These are phyloP conservation scores for Ispidina lecontei DNA, from an alignment of 2,797 vertebrate species.

Conservation along the genomic window DNA sequence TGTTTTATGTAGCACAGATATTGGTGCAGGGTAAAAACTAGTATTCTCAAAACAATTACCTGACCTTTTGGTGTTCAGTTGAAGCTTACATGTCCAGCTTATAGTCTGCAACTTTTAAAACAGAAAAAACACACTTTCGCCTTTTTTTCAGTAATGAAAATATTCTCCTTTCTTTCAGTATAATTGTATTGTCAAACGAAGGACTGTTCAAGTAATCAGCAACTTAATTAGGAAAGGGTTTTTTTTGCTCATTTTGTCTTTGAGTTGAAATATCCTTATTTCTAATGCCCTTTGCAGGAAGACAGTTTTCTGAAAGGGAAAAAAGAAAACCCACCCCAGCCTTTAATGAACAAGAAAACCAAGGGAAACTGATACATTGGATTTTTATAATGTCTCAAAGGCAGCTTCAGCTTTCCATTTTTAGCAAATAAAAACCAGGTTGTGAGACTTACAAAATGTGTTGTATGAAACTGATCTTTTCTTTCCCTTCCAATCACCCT, in stretches of 20 bases:
- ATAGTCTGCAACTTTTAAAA: conserved; percentile 16
- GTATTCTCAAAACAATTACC: conserved; percentile 45
- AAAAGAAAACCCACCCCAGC: background rate
- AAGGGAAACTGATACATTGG: conserved; percentile 3
- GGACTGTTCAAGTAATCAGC: conserved; percentile 76
- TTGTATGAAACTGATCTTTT: background rate
- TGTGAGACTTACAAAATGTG: background rate
- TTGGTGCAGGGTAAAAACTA: background rate
- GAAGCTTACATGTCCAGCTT: conserved; percentile 30
- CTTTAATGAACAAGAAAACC: conserved; percentile 54
- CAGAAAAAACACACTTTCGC: background rate
- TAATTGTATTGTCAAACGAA: conserved; percentile 76
- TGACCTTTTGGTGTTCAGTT: conserved; percentile 22
- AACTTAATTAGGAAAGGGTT: conserved; percentile 73
- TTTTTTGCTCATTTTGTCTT: conserved; percentile 51
- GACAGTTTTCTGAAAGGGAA: conserved; percentile 30
- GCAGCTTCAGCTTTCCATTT: conserved; percentile 31
- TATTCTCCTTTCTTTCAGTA: conserved; percentile 60
- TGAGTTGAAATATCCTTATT: conserved; percentile 66
- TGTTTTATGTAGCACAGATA: background rate
- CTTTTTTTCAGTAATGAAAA: conserved; percentile 68
- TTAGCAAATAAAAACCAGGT: conserved; percentile 52
- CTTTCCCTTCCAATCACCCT: background rate
- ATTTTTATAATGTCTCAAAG: conserved; percentile 36
- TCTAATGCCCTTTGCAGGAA: conserved; percentile 53